These are phyloP conservation scores for Brachyhypopomus occidentalis DNA, from an alignment of 2,113 vertebrate genomes.

Conservation along the genomic window DNA sequence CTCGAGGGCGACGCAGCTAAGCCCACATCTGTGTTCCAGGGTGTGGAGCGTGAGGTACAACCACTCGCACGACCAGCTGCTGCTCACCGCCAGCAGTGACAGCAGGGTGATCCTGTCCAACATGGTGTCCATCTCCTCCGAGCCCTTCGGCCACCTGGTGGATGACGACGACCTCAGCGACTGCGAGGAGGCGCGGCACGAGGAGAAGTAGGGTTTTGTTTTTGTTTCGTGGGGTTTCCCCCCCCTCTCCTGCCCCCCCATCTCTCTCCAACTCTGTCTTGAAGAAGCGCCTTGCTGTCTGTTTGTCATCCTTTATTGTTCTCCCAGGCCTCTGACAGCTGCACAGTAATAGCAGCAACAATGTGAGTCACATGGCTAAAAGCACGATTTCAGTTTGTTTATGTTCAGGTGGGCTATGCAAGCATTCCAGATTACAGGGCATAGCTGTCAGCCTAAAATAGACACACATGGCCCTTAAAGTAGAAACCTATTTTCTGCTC, in stretches of 20 bases:
- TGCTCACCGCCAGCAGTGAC: conserved; percentile 97
- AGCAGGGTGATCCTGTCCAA: conserved; percentile 98
- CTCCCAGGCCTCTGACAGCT: not conserved
- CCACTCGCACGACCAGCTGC: conserved; percentile 96
- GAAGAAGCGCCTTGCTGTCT: not conserved
- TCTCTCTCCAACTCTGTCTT: not conserved
- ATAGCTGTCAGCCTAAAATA: not conserved
- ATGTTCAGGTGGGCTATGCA: conserved; percentile 1
- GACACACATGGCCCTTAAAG: not conserved
- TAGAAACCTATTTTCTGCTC: not conserved
- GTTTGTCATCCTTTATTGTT: conserved; percentile 23
- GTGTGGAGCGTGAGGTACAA: conserved; percentile 98
- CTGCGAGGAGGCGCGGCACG: conserved; percentile 85
- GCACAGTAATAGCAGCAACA: not conserved
- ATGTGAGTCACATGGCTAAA: conserved; percentile 2
- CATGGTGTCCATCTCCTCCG: conserved; percentile 99
- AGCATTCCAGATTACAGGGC: conserved; percentile 3
- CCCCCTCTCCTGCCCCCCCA: not conserved
- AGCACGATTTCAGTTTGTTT: conserved; percentile 3
- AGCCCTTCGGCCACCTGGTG: conserved; percentile 95
- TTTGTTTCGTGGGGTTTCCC: not conserved
- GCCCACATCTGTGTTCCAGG: conserved; percentile 70
- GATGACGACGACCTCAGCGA: conserved; percentile 96
- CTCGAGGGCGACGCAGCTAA: not conserved
- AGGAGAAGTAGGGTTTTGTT: conserved; percentile 83